Evolutionary conservation across 1,140 invertebrate species (phyloP), one percentile per base, ranked within the genome.

Genomic region (Atta texana): DNA sequence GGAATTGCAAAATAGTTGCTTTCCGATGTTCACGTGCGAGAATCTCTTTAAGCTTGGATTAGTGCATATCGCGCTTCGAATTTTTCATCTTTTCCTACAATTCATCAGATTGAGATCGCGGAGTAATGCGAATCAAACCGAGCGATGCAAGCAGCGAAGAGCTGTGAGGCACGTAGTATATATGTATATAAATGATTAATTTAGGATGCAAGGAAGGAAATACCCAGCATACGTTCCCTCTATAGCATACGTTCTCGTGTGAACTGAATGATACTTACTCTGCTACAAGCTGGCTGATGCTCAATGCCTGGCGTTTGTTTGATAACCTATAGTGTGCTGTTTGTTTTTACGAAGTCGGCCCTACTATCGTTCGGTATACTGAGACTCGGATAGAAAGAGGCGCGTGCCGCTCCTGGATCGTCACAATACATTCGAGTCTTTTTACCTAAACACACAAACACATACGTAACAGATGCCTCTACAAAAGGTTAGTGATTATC

Each of bases 1-100:
- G 64, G n/a, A 68, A 44, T 68, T 44, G 21, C 10, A 68, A 44
- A 68, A 21, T 66, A 68, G 18, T 66, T 34, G 10, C 64, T 68
- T 68, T 44, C n/a, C 10, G 4, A 68, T 44, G 3, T 44, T 21
- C 34, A 21, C n/a, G 34, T 14, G 34, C 34, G 34, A 68, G 12
- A 68, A 44, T 68, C n/a, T 68, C n/a, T 68, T 44, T 68, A 44
- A 44, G 31, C 31, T 34, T 1, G 10, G 34, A 68, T 44, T 68
- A 34, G 5, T 14, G 31, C 14, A 28, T 31, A 63, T 39, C 64
- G 64, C 34, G 34, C 34, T 68, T 39, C 21, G 4, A 68, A 44
- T 68, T 68, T 68, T 68, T 68, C 34, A 44, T 7, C n/a, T 12
- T 21, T 44, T 44, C 34, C 7, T 44, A 34, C n/a, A 44, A 68